Base-by-base conservation (phyloP, 2,888 invertebrate species). In the Synergus japonicus region DNA sequence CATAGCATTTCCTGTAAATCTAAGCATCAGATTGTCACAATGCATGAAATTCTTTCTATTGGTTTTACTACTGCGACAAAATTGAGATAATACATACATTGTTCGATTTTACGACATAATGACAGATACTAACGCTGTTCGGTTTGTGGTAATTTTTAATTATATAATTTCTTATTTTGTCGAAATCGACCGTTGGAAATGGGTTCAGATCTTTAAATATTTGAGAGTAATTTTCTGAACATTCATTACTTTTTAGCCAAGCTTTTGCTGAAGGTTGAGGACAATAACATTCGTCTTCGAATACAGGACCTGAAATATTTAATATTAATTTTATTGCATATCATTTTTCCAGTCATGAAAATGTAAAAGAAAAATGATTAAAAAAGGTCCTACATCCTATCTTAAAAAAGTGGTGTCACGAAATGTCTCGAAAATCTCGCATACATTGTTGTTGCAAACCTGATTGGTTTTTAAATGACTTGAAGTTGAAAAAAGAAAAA, bases 1-100 rank as follows among this genome's bases (percentile, higher is more conserved):
- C 99, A 93, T 97, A 97, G 89, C 98, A 99, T 87, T 96, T 95
- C 86, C 98, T 94, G 92, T 96, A 96, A 85, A 98, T 93, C 93
- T 94, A 22, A 13, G 77, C 44, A 10, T 18, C 65, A 46, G 9
- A 67, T 76, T 4, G 13, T 4, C 18, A 73, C 1, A 15, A 54
- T 65, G 22, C 5, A 37, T 15, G 18, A 65, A 49, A 10, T 69
- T 43, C 18, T 15, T 79, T 73, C 13, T 43, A 1, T 65, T 65
- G 0, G 18, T 63, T n/a, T 37, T 76, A 29, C 12, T 73, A 44
- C 49, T 29, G 60, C 15, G 43, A 78, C 8, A 41, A 41, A 65
- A 82, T 66, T 77, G 77, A 67, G 79, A 10, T 73, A 69, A 13
- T 54, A 54, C 81, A 83, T 88, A 90, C 90, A 84, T 96, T 92